phyloP scores from a whole-genome alignment of 2,888 invertebrate genomes.

The Sphaerophoria taeniata region DNA sequence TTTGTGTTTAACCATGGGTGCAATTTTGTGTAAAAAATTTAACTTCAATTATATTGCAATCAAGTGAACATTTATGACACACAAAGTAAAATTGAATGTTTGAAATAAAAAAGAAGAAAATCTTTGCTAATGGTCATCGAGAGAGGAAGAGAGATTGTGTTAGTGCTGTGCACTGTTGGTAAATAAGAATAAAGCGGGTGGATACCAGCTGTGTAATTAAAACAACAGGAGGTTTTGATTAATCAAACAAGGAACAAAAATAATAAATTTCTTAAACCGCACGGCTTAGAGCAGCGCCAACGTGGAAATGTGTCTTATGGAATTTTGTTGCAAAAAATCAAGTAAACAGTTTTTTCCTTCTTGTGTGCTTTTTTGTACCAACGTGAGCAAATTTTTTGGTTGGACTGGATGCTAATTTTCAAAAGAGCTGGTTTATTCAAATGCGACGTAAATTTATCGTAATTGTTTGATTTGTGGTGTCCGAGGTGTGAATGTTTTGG shows the following conservation, averaged over 20 bases:
- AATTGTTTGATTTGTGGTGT: no score
- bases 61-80: conserved; percentile 1
- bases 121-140: conserved; percentile 5
- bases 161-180: background rate
- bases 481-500: no score
- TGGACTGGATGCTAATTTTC: no score
- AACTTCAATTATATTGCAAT: conserved; percentile 11
- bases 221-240: conserved; percentile 24
- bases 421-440: no score
- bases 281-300: background rate
- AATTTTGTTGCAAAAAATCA: background rate
- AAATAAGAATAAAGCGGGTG: conserved; percentile 9
- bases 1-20: background rate
- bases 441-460: no score
- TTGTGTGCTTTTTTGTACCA: no score
- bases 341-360: no score
- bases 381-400: no score
- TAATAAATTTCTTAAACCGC: background rate
- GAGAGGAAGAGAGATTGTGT: background rate
- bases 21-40: conserved; percentile 9
- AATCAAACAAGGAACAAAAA: background rate
- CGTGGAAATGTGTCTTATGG: background rate
- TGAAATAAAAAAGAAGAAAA: background rate
- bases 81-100: background rate
- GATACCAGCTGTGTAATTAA: conserved; percentile 42